A percentile compares a stretch with the other conserved stretches of the same genome.
These are phyloP conservation scores for Chunga burmeisteri DNA, from an alignment of 2,113 vertebrate species.

Conservation along the genomic window DNA sequence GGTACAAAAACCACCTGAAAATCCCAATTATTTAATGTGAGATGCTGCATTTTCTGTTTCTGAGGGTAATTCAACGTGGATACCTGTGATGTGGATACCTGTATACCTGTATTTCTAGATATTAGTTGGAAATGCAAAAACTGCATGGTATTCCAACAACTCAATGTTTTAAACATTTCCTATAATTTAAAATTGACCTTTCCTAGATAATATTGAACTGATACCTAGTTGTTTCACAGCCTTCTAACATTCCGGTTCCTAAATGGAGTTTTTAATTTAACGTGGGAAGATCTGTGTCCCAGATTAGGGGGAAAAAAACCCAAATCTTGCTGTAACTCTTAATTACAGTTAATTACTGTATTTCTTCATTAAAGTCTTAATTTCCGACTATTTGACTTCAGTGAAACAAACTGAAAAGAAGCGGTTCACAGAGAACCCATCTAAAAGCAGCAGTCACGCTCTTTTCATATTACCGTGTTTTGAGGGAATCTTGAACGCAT, in stretches of 20 bases:
- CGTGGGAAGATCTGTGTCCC: not conserved
- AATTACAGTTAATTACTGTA: conserved; percentile 39
- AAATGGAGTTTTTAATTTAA: not conserved
- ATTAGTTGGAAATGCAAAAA: not conserved
- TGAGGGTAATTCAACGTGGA: not conserved
- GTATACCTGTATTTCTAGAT: not conserved
- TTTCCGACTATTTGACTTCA: conserved; percentile 21
- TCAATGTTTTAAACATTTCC: not conserved
- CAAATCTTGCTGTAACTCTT: conserved; percentile 4
- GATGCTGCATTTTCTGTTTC: not conserved
- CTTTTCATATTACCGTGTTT: not conserved
- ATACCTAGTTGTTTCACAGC: not conserved
- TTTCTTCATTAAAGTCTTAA: conserved; percentile 36
- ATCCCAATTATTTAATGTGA: not conserved
- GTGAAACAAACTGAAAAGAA: conserved; percentile 1
- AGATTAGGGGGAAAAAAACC: not conserved
- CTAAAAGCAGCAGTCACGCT: not conserved
- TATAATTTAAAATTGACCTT: conserved; percentile 19
- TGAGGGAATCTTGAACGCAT: not conserved
- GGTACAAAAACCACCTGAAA: not conserved
- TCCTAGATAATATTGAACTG: not conserved
- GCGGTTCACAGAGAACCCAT: not conserved
- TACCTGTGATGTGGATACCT: not conserved
- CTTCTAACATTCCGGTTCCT: not conserved
- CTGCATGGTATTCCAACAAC: not conserved